Evolutionary conservation across 2,888 invertebrate genomes (phyloP).

Genomic region (Torymus auratus): DNA sequence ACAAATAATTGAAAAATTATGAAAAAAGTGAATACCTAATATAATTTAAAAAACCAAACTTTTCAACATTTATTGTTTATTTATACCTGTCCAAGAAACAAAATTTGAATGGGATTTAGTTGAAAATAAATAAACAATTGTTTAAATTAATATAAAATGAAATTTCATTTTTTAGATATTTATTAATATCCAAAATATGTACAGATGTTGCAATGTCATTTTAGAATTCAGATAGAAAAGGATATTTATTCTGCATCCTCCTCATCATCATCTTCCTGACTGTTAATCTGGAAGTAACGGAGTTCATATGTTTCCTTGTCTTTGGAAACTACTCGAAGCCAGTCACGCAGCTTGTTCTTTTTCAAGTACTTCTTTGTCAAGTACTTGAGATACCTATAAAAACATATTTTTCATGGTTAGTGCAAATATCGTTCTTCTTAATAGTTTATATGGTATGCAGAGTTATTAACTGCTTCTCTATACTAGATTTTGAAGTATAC

Average conservation of each 20-base stretch:
- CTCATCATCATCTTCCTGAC: conserved; percentile 86
- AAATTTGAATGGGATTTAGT: too few relatives aligned
- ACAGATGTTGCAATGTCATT: conserved; percentile 64
- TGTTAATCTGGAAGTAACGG: conserved; percentile 98
- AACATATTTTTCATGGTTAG: conserved; percentile 60
- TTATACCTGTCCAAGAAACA: too few relatives aligned
- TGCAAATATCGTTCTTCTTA: conserved; percentile 54
- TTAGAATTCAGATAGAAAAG: conserved; percentile 57
- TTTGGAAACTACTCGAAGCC: conserved; percentile 98
- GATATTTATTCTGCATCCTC: conserved; percentile 89
- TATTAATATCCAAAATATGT: conserved; percentile 59
- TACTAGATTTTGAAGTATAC: too few relatives aligned
- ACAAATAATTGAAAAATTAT: too few relatives aligned
- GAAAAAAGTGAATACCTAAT: too few relatives aligned
- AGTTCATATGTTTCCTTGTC: conserved; percentile 98
- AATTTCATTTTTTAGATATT: conserved; percentile 45
- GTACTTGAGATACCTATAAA: conserved; percentile 94
- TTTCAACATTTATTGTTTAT: too few relatives aligned
- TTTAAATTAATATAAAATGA: conserved; percentile 14
- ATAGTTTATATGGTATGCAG: conserved; percentile 1
- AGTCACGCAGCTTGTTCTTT: conserved; percentile 99
- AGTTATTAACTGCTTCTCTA: conserved; percentile 28
- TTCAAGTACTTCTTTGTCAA: conserved; percentile 99
- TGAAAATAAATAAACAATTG: not conserved
- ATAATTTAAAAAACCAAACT: too few relatives aligned